phyloP scores from a whole-genome alignment of 2,797 vertebrate genomes.

The Aplochiton taeniatus region DNA sequence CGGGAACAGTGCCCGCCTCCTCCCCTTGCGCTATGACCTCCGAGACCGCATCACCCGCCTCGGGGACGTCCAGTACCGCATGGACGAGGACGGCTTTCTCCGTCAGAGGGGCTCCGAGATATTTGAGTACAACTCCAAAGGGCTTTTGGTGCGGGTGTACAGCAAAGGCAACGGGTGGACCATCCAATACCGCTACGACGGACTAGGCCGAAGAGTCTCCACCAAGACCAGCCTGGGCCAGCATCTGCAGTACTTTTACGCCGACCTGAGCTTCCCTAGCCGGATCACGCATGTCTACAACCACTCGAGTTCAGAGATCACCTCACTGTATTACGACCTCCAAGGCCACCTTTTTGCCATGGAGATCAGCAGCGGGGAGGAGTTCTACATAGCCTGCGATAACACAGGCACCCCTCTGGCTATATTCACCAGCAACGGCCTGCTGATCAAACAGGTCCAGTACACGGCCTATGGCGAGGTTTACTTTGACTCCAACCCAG shows the following conservation, averaged over 20 bases:
- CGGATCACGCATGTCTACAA: conserved; percentile 98
- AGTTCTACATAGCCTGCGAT: conserved; percentile 97
- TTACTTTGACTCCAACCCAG: conserved; percentile 96
- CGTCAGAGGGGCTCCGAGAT: conserved; percentile 93
- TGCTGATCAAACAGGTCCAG: conserved; percentile 96
- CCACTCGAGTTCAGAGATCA: conserved; percentile 97
- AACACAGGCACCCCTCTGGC: conserved; percentile 94
- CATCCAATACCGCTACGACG: conserved; percentile 93
- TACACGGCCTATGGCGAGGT: conserved; percentile 97
- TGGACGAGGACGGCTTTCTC: conserved; percentile 97
- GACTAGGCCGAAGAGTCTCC: conserved; percentile 91
- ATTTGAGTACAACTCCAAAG: conserved; percentile 98
- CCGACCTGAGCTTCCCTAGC: conserved; percentile 92
- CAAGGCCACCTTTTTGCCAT: conserved; percentile 98
- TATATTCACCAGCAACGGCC: conserved; percentile 95
- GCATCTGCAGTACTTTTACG: conserved; percentile 97
- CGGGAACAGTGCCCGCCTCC: conserved; percentile 86
- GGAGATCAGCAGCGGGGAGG: conserved; percentile 97
- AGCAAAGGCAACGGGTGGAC: conserved; percentile 97
- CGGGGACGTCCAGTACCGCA: conserved; percentile 91
- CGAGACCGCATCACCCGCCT: conserved; percentile 95
- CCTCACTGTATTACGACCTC: conserved; percentile 96
- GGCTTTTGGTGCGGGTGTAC: conserved; percentile 91
- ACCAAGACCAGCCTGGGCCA: conserved; percentile 91
- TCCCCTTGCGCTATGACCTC: conserved; percentile 92